A percentile compares a stretch with the other conserved stretches of the same genome.
Conservation (phyloP, 2,797 vertebrate species). For the Lutjanus argentimaculatus region DNA sequence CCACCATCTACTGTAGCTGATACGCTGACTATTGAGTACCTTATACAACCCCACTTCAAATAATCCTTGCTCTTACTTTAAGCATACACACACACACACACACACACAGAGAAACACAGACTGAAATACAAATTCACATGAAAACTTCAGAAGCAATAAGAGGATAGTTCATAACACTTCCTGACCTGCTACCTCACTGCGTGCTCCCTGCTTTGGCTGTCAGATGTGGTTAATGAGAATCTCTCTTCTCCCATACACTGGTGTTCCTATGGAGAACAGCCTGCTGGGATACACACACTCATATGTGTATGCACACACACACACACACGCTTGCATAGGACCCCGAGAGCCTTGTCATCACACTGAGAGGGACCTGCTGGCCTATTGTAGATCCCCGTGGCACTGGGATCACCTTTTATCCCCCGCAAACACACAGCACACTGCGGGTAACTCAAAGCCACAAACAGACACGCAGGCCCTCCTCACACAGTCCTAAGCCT, state of each 20-base stretch:
- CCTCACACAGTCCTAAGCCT: constrained; percentile 44
- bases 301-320: constrained; percentile 26
- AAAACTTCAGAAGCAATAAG: constrained; percentile 70
- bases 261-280: constrained; percentile 71
- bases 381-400: constrained; percentile 76
- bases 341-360: constrained; percentile 73
- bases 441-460: constrained; percentile 57
- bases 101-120: too few relatives aligned
- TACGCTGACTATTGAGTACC: too few relatives aligned
- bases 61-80: too few relatives aligned
- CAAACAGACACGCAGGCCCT: constrained; percentile 36
- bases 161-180: constrained; percentile 56
- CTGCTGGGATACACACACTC: constrained; percentile 76
- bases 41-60: too few relatives aligned
- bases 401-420: constrained; percentile 77
- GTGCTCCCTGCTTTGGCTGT: constrained; percentile 76
- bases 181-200: constrained; percentile 75
- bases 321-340: constrained; percentile 43
- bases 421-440: constrained; percentile 60
- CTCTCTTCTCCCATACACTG: constrained; percentile 57
- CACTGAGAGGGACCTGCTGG: constrained; percentile 78
- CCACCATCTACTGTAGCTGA: too few relatives aligned
- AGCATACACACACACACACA: too few relatives aligned
- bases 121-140: neutral
- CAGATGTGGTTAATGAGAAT: constrained; percentile 80